Evolutionary conservation across 35 echinoderm and acorn worm species (phyloP), one percentile per base, ranked within the genome.

Genomic region (Amphiura filiformis): DNA sequence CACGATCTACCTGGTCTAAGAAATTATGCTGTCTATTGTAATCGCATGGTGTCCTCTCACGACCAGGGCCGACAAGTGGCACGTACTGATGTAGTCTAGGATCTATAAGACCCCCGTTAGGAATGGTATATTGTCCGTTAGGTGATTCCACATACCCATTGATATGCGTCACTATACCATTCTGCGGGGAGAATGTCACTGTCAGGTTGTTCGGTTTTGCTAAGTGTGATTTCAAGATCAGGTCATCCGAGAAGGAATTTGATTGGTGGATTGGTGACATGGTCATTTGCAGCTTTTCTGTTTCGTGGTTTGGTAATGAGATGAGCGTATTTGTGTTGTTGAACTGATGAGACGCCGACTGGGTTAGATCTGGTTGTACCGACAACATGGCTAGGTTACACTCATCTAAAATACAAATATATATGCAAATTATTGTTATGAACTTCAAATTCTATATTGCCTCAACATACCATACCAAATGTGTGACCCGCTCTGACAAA

Each of bases 381-480:
- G 92, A 39, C 34, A 97, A 76, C 95, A 97, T 97, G 2, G 95
- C 95, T 81, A 88, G 34, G 77, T 80, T 97, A 78, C 91, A 93
- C 17, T 97, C 95, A 78, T 97, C 95, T 90, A 82, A 78, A 78
- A 77, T 39, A 81, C 23, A 57, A 82, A 26, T 9, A 78, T 31
- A 76, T 49, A 31, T 23, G 34, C 14, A 83, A 83, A 37, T 79
- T 18, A 17, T 13, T 13, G 32, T 34, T 13, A 79, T 15, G 33
- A 14, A 18, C 77, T 79, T 79, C n/a, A n/a, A n/a, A n/a, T n/a
- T n/a, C n/a, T n/a, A n/a, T n/a, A n/a, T n/a, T n/a, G n/a, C n/a
- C n/a, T n/a, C n/a, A n/a, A n/a, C n/a, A n/a, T n/a, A n/a, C n/a
- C n/a, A n/a, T n/a, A n/a, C n/a, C n/a, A n/a, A n/a, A n/a, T n/a